Evolutionary conservation across 2,797 vertebrate genomes (phyloP).

Genomic region (Coccyzus lansbergi): DNA sequence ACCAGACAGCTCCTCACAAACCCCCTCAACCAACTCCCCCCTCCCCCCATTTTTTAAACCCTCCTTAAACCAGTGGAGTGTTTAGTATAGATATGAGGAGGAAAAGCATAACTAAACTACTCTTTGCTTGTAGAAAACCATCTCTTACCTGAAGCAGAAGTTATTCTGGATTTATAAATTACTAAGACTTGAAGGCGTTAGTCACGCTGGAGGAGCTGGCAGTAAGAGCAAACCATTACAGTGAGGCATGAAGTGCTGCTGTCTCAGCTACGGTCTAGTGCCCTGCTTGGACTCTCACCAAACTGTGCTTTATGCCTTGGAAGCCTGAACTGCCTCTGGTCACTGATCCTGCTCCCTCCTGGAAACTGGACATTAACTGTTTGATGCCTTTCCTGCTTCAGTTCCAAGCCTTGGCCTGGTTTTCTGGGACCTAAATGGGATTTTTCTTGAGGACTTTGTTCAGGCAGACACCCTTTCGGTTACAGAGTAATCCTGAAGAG

Average conservation of each 20-base stretch:
- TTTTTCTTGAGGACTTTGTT: background rate
- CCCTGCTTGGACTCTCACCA: slow-evolving; percentile 25
- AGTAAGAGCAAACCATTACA: background rate
- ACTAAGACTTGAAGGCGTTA: background rate
- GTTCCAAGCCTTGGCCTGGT: background rate
- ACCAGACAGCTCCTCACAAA: background rate
- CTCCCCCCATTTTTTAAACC: rapidly evolving
- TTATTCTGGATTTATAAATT: background rate
- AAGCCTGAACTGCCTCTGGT: background rate
- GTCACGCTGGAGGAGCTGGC: background rate
- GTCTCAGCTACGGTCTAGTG: background rate
- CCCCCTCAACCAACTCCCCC: too few species aligned
- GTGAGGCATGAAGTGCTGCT: background rate
- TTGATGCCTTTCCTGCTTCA: background rate
- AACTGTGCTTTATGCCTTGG: background rate
- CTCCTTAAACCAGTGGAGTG: background rate
- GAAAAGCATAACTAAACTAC: background rate
- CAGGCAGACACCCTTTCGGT: background rate
- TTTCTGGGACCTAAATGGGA: background rate
- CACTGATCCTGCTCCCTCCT: rapidly evolving
- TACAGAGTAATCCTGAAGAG: background rate
- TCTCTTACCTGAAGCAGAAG: background rate
- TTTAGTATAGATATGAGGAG: background rate
- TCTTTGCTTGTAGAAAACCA: background rate
- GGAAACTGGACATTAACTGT: background rate